A percentile compares a stretch with the other conserved stretches of the same genome.
These are phyloP conservation scores for Cairina moschata DNA, from an alignment of 2,113 vertebrate genomes.

Conservation along the genomic window DNA sequence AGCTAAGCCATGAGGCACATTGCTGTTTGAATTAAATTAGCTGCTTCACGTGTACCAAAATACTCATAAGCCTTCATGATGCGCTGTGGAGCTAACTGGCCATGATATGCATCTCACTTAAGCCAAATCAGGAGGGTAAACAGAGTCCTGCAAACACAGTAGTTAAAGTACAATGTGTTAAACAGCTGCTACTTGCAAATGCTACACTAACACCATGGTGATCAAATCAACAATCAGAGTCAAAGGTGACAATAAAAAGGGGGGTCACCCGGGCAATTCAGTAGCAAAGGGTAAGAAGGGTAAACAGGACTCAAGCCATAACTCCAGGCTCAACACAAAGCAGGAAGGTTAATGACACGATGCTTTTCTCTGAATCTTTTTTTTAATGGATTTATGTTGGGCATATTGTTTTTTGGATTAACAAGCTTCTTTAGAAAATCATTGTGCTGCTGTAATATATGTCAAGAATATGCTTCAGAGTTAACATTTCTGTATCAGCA, in stretches of 20 bases:
- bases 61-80: background rate
- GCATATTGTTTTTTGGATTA: background rate
- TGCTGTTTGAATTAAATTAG: constrained; percentile 36
- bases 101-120: constrained; percentile 24
- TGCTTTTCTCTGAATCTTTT: background rate
- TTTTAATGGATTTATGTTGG: background rate
- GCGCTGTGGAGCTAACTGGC: constrained; percentile 7
- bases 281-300: constrained; percentile 70
- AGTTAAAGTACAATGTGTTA: constrained; percentile 50
- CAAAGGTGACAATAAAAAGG: constrained; percentile 59
- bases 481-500: background rate
- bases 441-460: background rate
- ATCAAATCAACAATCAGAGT: constrained; percentile 41
- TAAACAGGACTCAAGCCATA: constrained; percentile 71
- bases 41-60: constrained; percentile 18
- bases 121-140: constrained; percentile 68
- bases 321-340: constrained; percentile 62
- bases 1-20: background rate
- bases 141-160: constrained; percentile 70
- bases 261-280: constrained; percentile 49
- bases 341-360: background rate
- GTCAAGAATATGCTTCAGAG: background rate
- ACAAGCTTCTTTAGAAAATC: background rate
- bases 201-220: constrained; percentile 73
- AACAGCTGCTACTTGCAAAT: constrained; percentile 75